phyloP scores from a whole-genome alignment of 2,888 invertebrate species.

The Drosophila flavopinicola region DNA sequence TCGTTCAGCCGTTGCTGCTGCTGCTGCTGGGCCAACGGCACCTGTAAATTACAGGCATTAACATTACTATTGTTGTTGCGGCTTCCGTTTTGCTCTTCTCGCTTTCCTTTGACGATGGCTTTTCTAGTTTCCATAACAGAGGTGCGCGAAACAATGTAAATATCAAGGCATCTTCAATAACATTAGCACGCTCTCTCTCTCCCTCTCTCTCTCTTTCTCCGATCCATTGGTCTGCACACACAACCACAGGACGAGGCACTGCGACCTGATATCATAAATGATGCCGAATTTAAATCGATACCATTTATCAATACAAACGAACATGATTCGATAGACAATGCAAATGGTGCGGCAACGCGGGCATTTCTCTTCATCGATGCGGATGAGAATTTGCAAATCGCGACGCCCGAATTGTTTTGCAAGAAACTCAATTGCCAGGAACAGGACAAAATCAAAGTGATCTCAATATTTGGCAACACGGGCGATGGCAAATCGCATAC shows the following conservation, averaged over 20 bases:
- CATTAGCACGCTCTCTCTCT: slow-evolving; percentile 1
- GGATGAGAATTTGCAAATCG: slow-evolving; percentile 87
- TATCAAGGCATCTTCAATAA: not conserved
- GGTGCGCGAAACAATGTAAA: slow-evolving; percentile 42
- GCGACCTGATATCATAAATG: slow-evolving; percentile 72
- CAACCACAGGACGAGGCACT: slow-evolving; percentile 78
- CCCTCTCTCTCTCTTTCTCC: not conserved
- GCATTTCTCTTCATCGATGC: slow-evolving; percentile 87
- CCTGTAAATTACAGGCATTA: too few species aligned
- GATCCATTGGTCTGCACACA: too few species aligned
- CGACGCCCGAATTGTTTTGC: slow-evolving; percentile 86
- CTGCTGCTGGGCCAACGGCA: slow-evolving; percentile 30
- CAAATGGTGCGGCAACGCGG: slow-evolving; percentile 54
- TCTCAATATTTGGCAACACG: slow-evolving; percentile 93
- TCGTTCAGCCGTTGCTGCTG: slow-evolving; percentile 3
- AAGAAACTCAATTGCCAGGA: slow-evolving; percentile 81
- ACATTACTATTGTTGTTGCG: too few species aligned
- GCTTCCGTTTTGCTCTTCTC: not conserved
- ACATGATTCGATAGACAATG: slow-evolving; percentile 65
- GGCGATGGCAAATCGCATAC: slow-evolving; percentile 93
- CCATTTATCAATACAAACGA: slow-evolving; percentile 75
- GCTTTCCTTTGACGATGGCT: slow-evolving; percentile 40
- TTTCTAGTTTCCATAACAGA: slow-evolving; percentile 61
- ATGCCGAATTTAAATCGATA: slow-evolving; percentile 81
- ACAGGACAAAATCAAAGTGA: slow-evolving; percentile 88